Evolutionary conservation across 2,797 vertebrate genomes (phyloP), one percentile per base, ranked within the genome.

Genomic region (Emydoidea blandingii): DNA sequence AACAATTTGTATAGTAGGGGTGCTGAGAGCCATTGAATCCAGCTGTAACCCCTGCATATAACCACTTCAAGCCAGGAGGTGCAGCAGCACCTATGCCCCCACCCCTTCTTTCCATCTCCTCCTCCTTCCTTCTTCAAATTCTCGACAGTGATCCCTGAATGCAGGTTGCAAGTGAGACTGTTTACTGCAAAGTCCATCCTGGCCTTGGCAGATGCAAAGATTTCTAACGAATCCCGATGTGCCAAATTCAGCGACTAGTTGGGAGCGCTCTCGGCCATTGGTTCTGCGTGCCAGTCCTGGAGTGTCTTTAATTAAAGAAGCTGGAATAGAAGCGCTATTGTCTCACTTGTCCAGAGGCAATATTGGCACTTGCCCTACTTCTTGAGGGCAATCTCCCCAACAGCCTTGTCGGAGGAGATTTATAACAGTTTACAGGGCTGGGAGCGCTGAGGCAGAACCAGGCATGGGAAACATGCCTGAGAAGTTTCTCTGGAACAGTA

Each of bases 61-160:
- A 34, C 31, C 29, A 7, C 31, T 62, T 62, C 59, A 31, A 62
- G 6, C 57, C 12, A 31, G 27, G 56, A 5, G 27, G 27, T 53
- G 7, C 52, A 53, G 19, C 52, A 53, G 52, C 27, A 59, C 57
- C 27, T 31, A 14, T 59, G 57, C 27, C 29, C 5, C 57, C 57
- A 12, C 29, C 56, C 11, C 5, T 59, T 31, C 27, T 31, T 59
- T 31, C 65, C 8, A n/a, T 3, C 18, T 37, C 65, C 62, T 50
- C 27, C 16, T 90, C 57, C 37, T 74, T 86, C 88, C 78, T 29
- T 74, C 53, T 81, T 94, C 47, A 86, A 87, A 96, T 89, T 80
- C 76, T 50, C 34, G 94, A 80, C 85, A 94, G 83, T 89, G 87
- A 94, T 91, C 95, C 94, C 84, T 94, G 93, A 92, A 79, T 54